Percentiles rank a stretch among this genome's conserved stretches.
phyloP scores from a whole-genome alignment of 2,797 vertebrate genomes.

The Anabas testudineus region DNA sequence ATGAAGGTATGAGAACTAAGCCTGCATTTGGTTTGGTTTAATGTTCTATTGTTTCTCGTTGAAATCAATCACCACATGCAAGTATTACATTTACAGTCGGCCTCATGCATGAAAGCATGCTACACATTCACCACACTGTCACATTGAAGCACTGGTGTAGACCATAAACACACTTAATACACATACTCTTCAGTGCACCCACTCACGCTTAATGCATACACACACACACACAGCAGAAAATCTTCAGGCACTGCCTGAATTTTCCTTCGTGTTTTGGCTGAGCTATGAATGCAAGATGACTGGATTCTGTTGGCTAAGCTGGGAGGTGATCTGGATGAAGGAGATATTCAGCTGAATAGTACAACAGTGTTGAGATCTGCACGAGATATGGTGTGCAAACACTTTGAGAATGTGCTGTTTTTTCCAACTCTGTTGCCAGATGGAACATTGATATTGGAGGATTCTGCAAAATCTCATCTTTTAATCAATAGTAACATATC shows the following conservation, averaged over 20 bases:
- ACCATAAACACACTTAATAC: constrained; percentile 51
- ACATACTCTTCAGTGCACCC: constrained; percentile 48
- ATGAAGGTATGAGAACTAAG: constrained; percentile 46
- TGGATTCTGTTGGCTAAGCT: constrained; percentile 41
- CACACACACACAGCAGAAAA: constrained; percentile 48
- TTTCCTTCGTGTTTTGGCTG: constrained; percentile 60
- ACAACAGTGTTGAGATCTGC: constrained; percentile 13
- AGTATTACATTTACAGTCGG: constrained; percentile 70
- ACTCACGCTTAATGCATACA: constrained; percentile 34
- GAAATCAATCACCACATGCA: constrained; percentile 80
- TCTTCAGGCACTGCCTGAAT: constrained; percentile 26
- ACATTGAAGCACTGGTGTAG: constrained; percentile 68
- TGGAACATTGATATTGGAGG: constrained; percentile 30
- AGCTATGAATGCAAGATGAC: constrained; percentile 57
- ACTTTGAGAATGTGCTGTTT: constrained; percentile 15
- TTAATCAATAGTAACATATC: not conserved
- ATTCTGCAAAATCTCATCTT: constrained; percentile 35
- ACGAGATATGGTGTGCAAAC: constrained; percentile 28
- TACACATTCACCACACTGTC: constrained; percentile 77
- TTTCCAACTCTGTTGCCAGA: not conserved
- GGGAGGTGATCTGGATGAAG: constrained; percentile 12
- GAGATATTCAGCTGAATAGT: constrained; percentile 29
- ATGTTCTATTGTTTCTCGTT: constrained; percentile 66
- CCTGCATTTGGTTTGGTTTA: constrained; percentile 46
- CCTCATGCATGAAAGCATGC: constrained; percentile 80